These are phyloP conservation scores for Blastomussa wellsi DNA, from an alignment of 92 coral and sea anemone species.

Conservation along the genomic window DNA sequence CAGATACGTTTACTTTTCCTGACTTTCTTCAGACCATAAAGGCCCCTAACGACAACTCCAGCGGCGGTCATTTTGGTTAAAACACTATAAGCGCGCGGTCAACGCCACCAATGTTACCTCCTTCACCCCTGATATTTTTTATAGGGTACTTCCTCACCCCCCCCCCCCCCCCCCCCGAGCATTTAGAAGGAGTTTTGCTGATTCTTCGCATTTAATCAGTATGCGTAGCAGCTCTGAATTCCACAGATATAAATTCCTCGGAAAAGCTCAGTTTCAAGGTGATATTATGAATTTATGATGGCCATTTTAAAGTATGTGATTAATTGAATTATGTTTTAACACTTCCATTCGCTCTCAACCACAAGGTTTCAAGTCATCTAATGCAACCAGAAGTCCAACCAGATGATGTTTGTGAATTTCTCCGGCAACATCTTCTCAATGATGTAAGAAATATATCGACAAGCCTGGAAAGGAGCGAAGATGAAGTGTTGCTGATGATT, in stretches of 20 bases:
- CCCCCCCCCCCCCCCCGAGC: too few relatives aligned
- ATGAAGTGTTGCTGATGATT: slow-evolving; percentile 63
- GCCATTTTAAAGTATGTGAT: neutral
- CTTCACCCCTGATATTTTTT: too few relatives aligned
- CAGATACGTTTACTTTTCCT: too few relatives aligned
- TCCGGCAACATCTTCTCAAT: slow-evolving; percentile 62
- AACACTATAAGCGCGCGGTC: too few relatives aligned
- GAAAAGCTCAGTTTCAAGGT: neutral
- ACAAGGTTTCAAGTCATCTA: slow-evolving; percentile 17
- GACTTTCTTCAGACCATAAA: too few relatives aligned
- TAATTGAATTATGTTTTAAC: too few relatives aligned
- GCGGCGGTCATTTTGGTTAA: too few relatives aligned
- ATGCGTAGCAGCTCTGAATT: neutral
- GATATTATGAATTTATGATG: neutral
- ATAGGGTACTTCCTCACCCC: too few relatives aligned
- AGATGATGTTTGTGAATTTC: slow-evolving; percentile 14
- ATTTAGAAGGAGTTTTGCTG: too few relatives aligned
- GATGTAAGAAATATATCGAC: slow-evolving; percentile 65
- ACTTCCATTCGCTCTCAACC: neutral
- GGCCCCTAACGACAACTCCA: too few relatives aligned
- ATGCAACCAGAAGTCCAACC: slow-evolving; percentile 11
- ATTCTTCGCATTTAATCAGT: too few relatives aligned
- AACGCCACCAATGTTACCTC: too few relatives aligned
- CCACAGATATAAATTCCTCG: neutral
- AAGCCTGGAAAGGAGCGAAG: slow-evolving; percentile 64